These are phyloP conservation scores for Lepidocolaptes lacrymiger DNA, from an alignment of 2,797 vertebrate species.

Conservation along the genomic window DNA sequence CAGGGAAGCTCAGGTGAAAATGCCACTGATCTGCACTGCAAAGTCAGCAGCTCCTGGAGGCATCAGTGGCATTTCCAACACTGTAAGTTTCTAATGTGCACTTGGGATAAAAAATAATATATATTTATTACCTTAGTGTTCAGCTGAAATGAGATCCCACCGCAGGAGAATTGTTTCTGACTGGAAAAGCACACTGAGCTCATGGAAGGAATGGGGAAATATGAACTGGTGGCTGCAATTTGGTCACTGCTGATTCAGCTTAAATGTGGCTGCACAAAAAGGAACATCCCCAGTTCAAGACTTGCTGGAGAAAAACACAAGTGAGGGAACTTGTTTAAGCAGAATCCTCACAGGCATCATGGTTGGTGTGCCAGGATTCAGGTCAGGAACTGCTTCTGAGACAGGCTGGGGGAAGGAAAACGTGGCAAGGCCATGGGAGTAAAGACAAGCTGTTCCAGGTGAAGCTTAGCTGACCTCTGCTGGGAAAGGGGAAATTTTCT, in stretches of 20 bases:
- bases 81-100: not conserved
- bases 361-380: not conserved
- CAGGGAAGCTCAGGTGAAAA: not conserved
- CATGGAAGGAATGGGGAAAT: not conserved
- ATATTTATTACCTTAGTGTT: not conserved
- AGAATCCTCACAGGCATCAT: not conserved
- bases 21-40: not conserved
- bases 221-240: not conserved
- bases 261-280: not conserved
- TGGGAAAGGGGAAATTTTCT: not conserved
- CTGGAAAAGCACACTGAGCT: not conserved
- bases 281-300: not conserved
- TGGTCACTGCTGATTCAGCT: not conserved
- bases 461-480: not conserved
- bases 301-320: not conserved
- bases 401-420: not conserved
- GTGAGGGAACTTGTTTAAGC: not conserved
- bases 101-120: not conserved
- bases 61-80: not conserved
- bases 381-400: not conserved
- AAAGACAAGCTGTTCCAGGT: not conserved
- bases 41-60: not conserved
- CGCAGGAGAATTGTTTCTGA: not conserved
- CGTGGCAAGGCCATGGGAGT: fast-evolving
- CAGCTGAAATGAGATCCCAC: not conserved